Percentiles rank a stretch among this genome's conserved stretches.
These are phyloP conservation scores for Apomyelois bistriatella DNA, from an alignment of 2,888 invertebrate genomes.

Conservation along the genomic window DNA sequence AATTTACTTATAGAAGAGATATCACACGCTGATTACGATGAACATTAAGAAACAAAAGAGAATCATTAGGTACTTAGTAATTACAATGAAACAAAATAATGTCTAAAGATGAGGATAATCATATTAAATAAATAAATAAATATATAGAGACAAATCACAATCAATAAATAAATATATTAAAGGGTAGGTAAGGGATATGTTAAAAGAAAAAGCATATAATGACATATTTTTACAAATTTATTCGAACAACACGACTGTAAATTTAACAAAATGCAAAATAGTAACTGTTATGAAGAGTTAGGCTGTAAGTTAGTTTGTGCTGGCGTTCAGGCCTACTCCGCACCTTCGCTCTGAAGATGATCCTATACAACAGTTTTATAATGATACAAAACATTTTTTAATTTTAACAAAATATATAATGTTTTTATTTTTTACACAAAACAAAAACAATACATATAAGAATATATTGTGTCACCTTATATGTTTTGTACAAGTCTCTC, in stretches of 20 bases:
- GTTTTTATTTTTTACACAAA: too few relatives aligned
- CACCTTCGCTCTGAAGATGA: constrained; percentile 30
- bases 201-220: constrained; percentile 22
- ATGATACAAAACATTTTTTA: too few relatives aligned
- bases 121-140: too few relatives aligned
- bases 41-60: constrained; percentile 21
- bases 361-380: too few relatives aligned
- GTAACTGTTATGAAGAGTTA: constrained; percentile 61
- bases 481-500: too few relatives aligned
- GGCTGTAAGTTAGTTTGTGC: constrained; percentile 32
- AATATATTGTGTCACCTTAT: too few relatives aligned
- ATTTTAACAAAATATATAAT: too few relatives aligned
- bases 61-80: not conserved
- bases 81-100: constrained; percentile 5
- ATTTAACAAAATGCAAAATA: constrained; percentile 77
- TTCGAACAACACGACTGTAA: constrained; percentile 75
- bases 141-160: too few relatives aligned
- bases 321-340: constrained; percentile 21
- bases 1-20: constrained; percentile 17
- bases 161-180: too few relatives aligned
- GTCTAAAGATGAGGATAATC: not conserved
- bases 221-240: constrained; percentile 52
- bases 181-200: too few relatives aligned
- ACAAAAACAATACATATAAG: too few relatives aligned
- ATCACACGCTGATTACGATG: not conserved